These are phyloP conservation scores for Xerus inauris DNA, from an alignment of 2,113 vertebrate species.

Conservation along the genomic window DNA sequence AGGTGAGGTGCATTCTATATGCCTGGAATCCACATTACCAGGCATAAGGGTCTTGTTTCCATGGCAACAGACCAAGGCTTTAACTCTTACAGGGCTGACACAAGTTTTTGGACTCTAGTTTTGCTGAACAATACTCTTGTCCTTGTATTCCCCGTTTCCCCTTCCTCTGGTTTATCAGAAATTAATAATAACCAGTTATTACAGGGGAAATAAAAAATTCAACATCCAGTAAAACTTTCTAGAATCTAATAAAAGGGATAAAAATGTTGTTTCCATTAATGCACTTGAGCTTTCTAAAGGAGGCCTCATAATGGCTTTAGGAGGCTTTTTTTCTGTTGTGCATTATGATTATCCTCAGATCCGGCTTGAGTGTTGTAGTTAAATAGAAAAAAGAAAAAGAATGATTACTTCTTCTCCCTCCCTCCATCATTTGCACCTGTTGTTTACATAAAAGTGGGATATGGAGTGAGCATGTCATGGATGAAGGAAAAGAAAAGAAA, in stretches of 20 bases:
- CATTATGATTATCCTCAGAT: background rate
- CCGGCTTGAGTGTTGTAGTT: background rate
- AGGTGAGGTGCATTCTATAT: background rate
- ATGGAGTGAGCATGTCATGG: background rate
- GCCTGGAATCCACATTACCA: background rate
- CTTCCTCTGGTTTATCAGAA: background rate
- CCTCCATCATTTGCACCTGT: background rate
- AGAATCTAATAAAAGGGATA: background rate
- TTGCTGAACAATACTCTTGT: background rate
- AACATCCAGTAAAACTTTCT: background rate
- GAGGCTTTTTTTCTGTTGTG: background rate
- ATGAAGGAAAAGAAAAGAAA: background rate
- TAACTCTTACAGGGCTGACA: background rate
- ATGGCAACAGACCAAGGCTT: conserved; percentile 42
- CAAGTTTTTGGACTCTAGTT: background rate
- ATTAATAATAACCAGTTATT: conserved; percentile 8
- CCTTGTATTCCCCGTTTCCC: background rate
- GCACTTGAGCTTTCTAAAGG: background rate
- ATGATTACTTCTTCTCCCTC: background rate
- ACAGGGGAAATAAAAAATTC: background rate
- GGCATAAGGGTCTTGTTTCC: conserved; percentile 50
- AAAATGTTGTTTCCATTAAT: background rate
- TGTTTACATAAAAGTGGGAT: background rate
- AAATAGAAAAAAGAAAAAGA: conserved; percentile 38
- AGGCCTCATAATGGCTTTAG: background rate